Conservation (phyloP, 37 sponge, comb jelly and placozoan species). For the Geodia barretti region DNA sequence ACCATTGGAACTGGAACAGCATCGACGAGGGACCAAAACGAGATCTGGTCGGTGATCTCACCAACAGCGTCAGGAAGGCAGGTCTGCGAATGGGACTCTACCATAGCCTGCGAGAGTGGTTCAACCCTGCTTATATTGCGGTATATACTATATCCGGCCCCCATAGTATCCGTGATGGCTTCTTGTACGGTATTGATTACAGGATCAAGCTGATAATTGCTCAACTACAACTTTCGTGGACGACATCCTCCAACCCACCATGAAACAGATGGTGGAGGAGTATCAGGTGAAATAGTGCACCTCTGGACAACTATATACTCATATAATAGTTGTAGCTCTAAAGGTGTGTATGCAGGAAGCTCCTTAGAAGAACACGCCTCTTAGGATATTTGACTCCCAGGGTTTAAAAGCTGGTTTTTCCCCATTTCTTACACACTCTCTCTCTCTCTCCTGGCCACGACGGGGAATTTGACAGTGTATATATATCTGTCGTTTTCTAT, state of each 20-base stretch:
- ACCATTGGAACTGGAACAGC: constrained; percentile 90
- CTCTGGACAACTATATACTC: too few relatives aligned
- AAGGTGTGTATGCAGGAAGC: not conserved
- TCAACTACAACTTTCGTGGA: constrained; percentile 60
- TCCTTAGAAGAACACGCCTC: not conserved
- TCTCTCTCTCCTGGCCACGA: too few relatives aligned
- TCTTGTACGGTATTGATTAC: too few relatives aligned
- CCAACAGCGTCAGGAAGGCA: constrained; percentile 55
- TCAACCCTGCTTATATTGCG: constrained; percentile 67
- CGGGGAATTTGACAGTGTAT: too few relatives aligned
- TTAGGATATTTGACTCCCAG: too few relatives aligned
- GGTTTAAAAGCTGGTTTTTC: not conserved
- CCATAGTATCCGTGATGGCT: not conserved
- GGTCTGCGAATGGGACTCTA: constrained; percentile 80
- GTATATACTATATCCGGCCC: constrained; percentile 12
- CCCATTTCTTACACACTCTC: not conserved
- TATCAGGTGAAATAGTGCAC: constrained; percentile 77
- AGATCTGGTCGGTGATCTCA: constrained; percentile 72
- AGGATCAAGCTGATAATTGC: constrained; percentile 71
- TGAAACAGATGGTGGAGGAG: constrained; percentile 56
- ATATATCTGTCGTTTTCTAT: too few relatives aligned
- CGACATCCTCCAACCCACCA: constrained; percentile 63
- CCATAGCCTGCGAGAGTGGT: constrained; percentile 89
- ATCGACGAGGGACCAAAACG: constrained; percentile 68
- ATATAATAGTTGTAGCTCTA: too few relatives aligned